Evolutionary conservation across 2,888 invertebrate species (phyloP).

Genomic region (Loripinus fragilis): DNA sequence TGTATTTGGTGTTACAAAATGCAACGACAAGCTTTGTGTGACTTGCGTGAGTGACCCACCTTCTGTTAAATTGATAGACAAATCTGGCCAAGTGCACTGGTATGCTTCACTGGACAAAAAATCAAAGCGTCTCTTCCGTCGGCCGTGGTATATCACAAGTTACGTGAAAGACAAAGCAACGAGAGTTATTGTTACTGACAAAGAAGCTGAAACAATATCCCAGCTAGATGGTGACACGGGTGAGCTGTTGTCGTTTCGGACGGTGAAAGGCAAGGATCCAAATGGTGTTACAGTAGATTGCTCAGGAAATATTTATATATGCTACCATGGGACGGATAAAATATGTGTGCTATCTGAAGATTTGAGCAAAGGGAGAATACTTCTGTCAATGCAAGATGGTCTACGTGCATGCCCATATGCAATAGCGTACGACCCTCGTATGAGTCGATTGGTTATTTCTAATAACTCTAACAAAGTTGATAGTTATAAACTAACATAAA

Average conservation of each 20-base stretch:
- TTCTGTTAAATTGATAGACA: background rate
- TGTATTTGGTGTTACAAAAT: constrained; percentile 5
- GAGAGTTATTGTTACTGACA: constrained; percentile 10
- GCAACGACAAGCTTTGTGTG: background rate
- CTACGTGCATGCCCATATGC: constrained; percentile 5
- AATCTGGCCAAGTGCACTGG: background rate
- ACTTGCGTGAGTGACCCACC: constrained; percentile 1
- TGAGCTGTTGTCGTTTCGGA: background rate
- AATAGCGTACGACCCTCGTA: background rate
- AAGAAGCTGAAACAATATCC: constrained; percentile 5
- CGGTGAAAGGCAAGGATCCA: constrained; percentile 2
- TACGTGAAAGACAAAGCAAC: background rate
- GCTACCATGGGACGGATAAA: constrained; percentile 14
- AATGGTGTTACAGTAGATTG: constrained; percentile 3
- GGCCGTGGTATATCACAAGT: constrained; percentile 12
- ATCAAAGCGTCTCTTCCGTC: background rate
- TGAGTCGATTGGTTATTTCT: constrained; percentile 4
- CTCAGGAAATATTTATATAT: constrained; percentile 2
- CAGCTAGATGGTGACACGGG: constrained; percentile 1
- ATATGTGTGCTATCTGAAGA: constrained; percentile 3
- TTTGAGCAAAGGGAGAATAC: constrained; percentile 6
- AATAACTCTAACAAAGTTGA: constrained; percentile 7
- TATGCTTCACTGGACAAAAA: background rate
- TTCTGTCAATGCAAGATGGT: constrained; percentile 7
- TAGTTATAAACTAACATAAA: constrained; percentile 3